Base-by-base conservation (phyloP, 1,140 invertebrate genomes). In the Psilanteris sp. region DNA sequence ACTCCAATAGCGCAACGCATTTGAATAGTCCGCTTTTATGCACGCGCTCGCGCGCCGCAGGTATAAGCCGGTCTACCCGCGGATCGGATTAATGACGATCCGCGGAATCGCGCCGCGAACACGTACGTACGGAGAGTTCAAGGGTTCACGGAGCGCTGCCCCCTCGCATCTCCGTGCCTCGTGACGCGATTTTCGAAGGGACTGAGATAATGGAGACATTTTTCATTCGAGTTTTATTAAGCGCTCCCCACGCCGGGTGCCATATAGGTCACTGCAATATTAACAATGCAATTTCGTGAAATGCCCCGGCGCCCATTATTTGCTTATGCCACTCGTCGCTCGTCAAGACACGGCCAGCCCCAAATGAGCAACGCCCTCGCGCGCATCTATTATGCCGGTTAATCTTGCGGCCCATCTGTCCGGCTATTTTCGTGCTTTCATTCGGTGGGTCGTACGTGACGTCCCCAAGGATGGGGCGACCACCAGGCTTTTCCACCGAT, bases 341-440 rank as follows among this genome's bases (percentile, higher is more conserved):
- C 24, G 57, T 20, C 16, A 46, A 44, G 41, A 61, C 55, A 46
- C 22, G 29, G 18, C 24, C 32, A 11, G 59, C 66, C 75, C 68
- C 44, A 85, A 87, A 85, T 83, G 83, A 86, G 81, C 83, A 86
- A 85, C 84, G 82, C 83, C 83, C 81, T 82, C 72, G 74, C 44
- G 37, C 41, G 37, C 46, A 61, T 72, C 59, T 64, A 73, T 80
- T 80, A 78, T 80, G 54, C 76, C 70, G 71, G 78, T 78, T 82
- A 85, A 82, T 82, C 79, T 78, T 36, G 81, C 64, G 81, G 66
- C 73, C 82, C 83, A 82, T 83, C 81, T 83, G 83, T 82, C 79
- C 78, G 59, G 70, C 57, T 52, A 64, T 71, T 71, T 77, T 59
- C 36, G 50, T 66, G 37, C 61, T 67, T 67, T 57, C 39, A 55